These are phyloP conservation scores for Manduca sexta DNA, from an alignment of 1,140 invertebrate species.

Conservation along the genomic window DNA sequence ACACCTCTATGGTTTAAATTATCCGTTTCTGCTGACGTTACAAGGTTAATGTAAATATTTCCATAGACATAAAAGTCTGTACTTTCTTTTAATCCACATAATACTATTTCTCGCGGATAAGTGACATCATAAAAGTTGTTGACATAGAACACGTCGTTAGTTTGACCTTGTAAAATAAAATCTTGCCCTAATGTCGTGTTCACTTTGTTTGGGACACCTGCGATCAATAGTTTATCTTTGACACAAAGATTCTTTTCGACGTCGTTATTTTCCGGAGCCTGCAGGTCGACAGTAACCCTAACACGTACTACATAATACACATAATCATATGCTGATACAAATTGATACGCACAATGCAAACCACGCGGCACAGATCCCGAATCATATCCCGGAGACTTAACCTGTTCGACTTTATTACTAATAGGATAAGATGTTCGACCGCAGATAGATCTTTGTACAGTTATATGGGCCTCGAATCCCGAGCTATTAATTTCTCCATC, in stretches of 20 bases:
- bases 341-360: constrained; percentile 43
- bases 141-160: constrained; percentile 28
- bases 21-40: constrained; percentile 35
- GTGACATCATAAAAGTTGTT: constrained; percentile 28
- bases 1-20: constrained; percentile 32
- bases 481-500: constrained; percentile 73
- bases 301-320: constrained; percentile 30
- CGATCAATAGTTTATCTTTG: constrained; percentile 44
- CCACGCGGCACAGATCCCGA: constrained; percentile 36
- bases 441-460: constrained; percentile 43
- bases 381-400: constrained; percentile 61
- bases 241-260: constrained; percentile 27
- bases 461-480: constrained; percentile 76
- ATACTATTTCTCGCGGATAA: constrained; percentile 31
- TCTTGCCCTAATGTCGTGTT: constrained; percentile 39
- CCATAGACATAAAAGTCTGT: constrained; percentile 42
- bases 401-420: constrained; percentile 54
- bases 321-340: constrained; percentile 18
- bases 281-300: constrained; percentile 42
- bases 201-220: constrained; percentile 11
- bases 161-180: constrained; percentile 24
- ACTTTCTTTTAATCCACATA: constrained; percentile 43
- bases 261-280: constrained; percentile 13
- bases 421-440: constrained; percentile 57
- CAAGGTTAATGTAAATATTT: constrained; percentile 32